A percentile compares a stretch with the other conserved stretches of the same genome.
Conservation (phyloP, 1,140 invertebrate genomes). For the Penaeus indicus region DNA sequence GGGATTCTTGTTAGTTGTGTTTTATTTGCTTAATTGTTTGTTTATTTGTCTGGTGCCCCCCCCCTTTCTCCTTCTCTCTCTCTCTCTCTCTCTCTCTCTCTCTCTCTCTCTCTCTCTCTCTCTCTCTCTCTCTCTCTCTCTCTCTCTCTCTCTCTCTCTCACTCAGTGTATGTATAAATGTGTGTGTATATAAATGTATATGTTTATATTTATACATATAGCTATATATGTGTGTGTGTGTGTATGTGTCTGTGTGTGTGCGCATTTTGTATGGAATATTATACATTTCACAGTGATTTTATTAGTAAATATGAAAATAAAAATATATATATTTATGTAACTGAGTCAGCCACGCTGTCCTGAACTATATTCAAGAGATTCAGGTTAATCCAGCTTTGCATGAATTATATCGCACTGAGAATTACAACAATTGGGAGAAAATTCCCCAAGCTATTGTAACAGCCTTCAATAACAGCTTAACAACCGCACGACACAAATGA, state of each 20-base stretch:
- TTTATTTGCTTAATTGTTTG: too few relatives aligned
- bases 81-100: constrained; percentile 2
- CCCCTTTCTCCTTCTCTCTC: background rate
- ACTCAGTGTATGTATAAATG: background rate
- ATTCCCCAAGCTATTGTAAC: background rate
- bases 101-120: background rate
- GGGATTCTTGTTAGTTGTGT: too few relatives aligned
- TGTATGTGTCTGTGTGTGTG: background rate
- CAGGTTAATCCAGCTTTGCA: too few relatives aligned
- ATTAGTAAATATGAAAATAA: too few relatives aligned
- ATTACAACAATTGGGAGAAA: too few relatives aligned
- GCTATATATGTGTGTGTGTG: constrained; percentile 4
- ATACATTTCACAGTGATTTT: too few relatives aligned
- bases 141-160: background rate
- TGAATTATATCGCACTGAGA: too few relatives aligned
- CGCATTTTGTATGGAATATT: background rate
- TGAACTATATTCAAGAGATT: too few relatives aligned
- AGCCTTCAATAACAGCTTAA: background rate
- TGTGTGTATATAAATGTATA: background rate
- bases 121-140: background rate
- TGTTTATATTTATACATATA: background rate
- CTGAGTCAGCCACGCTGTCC: too few relatives aligned
- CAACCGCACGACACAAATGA: too few relatives aligned
- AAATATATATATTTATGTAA: too few relatives aligned
- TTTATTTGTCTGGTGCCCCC: background rate